Percentiles rank a stretch among this genome's conserved stretches.
These are phyloP conservation scores for Galemys pyrenaicus DNA, from an alignment of 2,113 vertebrate species.

Conservation along the genomic window DNA sequence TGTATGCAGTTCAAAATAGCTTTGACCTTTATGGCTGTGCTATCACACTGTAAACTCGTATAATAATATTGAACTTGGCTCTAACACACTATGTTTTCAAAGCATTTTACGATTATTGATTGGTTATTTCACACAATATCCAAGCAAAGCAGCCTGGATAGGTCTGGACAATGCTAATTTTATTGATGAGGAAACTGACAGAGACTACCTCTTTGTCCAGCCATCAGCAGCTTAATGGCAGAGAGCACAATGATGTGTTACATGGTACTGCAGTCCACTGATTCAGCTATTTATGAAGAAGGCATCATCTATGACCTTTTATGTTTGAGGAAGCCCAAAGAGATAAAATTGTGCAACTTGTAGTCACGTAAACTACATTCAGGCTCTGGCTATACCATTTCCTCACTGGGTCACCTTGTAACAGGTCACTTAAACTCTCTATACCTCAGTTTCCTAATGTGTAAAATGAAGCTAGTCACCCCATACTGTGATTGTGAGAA, in stretches of 20 bases:
- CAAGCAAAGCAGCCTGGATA: conserved; percentile 31
- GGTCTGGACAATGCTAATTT: conserved; percentile 56
- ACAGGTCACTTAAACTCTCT: not conserved
- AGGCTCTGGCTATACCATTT: not conserved
- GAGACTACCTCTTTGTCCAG: conserved; percentile 6
- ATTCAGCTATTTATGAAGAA: not conserved
- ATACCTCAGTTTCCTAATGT: not conserved
- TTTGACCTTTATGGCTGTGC: conserved; percentile 63
- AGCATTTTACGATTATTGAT: conserved; percentile 67
- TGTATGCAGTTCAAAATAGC: conserved; percentile 46
- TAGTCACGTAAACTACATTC: not conserved
- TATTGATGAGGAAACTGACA: conserved; percentile 36
- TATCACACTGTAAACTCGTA: conserved; percentile 50
- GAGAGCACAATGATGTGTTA: not conserved
- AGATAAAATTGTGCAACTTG: not conserved
- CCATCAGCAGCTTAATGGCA: not conserved
- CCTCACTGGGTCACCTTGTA: not conserved
- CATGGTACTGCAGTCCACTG: not conserved
- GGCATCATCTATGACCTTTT: not conserved
- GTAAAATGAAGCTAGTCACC: not conserved
- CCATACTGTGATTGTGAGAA: not conserved
- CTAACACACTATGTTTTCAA: conserved; percentile 61
- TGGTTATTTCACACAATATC: conserved; percentile 60
- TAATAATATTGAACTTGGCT: conserved; percentile 58
- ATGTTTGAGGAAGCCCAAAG: not conserved